Percentiles rank a stretch among this genome's conserved stretches.
These are phyloP conservation scores for Willowsia nigromaculata DNA, from an alignment of 2,888 invertebrate species.

Conservation along the genomic window DNA sequence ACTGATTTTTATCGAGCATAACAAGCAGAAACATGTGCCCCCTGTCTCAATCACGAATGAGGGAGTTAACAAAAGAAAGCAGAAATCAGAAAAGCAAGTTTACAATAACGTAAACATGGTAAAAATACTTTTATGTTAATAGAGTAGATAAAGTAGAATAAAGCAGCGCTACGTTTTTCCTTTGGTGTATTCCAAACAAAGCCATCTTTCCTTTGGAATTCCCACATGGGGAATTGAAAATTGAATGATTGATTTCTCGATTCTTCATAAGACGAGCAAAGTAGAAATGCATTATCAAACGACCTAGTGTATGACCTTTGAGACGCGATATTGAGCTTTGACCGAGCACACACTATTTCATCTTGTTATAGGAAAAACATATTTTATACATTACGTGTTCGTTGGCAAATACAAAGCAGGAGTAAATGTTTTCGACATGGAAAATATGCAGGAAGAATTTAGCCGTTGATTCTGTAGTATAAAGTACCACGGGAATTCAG, in stretches of 20 bases:
- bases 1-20: constrained; percentile 7
- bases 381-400: not conserved
- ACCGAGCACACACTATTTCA: not conserved
- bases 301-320: not conserved
- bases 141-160: not conserved
- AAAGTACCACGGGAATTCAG: not conserved
- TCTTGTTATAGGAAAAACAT: not conserved
- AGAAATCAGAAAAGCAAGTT: not conserved
- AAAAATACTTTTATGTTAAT: constrained; percentile 5
- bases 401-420: not conserved
- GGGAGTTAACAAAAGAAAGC: not conserved
- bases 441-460: not conserved
- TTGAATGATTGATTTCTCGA: constrained; percentile 37
- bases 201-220: not conserved
- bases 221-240: constrained; percentile 31
- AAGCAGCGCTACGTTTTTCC: not conserved
- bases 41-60: no score
- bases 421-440: not conserved
- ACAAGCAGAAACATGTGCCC: not conserved
- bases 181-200: constrained; percentile 9
- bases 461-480: not conserved
- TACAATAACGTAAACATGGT: constrained; percentile 9
- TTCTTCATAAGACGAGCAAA: not conserved
- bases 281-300: not conserved
- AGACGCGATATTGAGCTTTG: not conserved